phyloP scores from a whole-genome alignment of 2,888 invertebrate species.

The Trachelus stipa region DNA sequence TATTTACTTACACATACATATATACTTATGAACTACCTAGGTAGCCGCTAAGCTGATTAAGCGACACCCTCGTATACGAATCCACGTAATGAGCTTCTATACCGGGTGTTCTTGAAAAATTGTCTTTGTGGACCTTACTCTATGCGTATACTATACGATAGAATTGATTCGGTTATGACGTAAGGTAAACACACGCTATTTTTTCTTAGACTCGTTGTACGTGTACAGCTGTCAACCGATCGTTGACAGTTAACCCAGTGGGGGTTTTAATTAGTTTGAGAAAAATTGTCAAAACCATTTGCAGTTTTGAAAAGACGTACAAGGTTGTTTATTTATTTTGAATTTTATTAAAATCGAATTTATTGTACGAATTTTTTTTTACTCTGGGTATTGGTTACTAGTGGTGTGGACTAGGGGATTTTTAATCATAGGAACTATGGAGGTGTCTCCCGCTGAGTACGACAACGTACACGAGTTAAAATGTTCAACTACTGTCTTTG shows the following conservation, averaged over 20 bases:
- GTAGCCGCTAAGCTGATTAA: slow-evolving; percentile 39
- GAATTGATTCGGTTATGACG: background rate
- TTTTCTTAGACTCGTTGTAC: background rate
- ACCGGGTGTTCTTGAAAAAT: slow-evolving; percentile 25
- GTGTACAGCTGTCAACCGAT: background rate
- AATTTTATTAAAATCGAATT: background rate
- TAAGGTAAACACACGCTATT: background rate
- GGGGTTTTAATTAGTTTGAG: background rate
- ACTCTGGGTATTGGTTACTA: background rate
- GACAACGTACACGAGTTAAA: background rate
- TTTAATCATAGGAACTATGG: background rate
- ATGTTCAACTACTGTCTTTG: background rate
- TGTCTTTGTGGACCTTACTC: background rate
- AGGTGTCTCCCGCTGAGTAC: background rate
- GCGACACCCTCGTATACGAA: slow-evolving; percentile 36
- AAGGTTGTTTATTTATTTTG: background rate
- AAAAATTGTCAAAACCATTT: background rate
- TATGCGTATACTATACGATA: background rate
- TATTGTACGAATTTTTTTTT: background rate
- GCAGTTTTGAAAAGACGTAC: background rate
- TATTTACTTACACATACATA: slow-evolving; percentile 10
- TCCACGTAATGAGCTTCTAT: slow-evolving; percentile 39
- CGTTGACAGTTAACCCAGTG: background rate
- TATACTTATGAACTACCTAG: slow-evolving; percentile 26
- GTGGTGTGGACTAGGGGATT: background rate